A percentile compares a stretch with the other conserved stretches of the same genome.
These are phyloP conservation scores for Drosophila tripunctata DNA, from an alignment of 2,888 invertebrate genomes.

Conservation along the genomic window DNA sequence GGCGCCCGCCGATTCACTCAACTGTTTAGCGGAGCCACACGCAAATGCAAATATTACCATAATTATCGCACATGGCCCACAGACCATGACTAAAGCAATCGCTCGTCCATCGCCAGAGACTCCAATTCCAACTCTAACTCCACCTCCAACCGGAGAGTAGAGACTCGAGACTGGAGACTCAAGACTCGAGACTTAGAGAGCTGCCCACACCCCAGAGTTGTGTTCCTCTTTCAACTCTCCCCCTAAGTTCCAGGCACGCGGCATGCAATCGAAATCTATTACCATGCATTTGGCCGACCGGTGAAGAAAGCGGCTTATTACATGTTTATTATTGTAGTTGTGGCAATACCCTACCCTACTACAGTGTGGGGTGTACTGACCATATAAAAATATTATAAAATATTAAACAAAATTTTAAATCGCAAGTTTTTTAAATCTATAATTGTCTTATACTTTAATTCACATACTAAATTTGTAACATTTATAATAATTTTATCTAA, in stretches of 20 bases:
- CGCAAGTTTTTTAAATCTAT: no score
- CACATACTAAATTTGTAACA: no score
- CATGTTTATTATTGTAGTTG: conserved; percentile 65
- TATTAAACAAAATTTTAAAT: no score
- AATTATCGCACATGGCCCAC: conserved; percentile 75
- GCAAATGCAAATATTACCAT: conserved; percentile 80
- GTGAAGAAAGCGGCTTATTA: conserved; percentile 78
- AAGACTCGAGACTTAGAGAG: conserved; percentile 4
- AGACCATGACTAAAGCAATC: conserved; percentile 78
- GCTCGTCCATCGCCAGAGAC: conserved; percentile 58
- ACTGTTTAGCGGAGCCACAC: conserved; percentile 79
- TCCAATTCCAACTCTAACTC: background rate
- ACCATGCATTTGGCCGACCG: conserved; percentile 69
- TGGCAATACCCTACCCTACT: background rate
- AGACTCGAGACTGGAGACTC: background rate
- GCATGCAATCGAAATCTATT: conserved; percentile 78
- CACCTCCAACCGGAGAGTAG: background rate
- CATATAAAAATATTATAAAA: no score
- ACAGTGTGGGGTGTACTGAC: background rate
- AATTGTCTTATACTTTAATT: no score
- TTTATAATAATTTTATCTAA: no score
- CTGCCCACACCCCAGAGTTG: conserved; percentile 8
- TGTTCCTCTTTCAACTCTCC: conserved; percentile 3
- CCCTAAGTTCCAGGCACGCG: conserved; percentile 44
- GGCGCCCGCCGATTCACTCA: conserved; percentile 77